Conservation (phyloP, 1,140 invertebrate genomes). For the Halyomorpha halys region DNA sequence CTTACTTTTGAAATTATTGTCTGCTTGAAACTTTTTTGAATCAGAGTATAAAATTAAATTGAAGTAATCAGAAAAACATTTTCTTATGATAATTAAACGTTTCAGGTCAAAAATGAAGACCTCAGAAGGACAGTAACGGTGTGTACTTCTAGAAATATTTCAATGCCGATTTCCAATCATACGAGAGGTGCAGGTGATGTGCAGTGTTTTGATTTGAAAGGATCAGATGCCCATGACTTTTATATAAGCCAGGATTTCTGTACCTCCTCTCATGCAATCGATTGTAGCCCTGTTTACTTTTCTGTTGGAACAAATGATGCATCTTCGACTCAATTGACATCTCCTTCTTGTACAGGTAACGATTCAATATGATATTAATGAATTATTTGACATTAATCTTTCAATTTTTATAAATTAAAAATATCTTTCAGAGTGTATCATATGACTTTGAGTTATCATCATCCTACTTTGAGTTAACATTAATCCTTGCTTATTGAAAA, state of each 20-base stretch:
- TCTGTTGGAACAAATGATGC: conserved; percentile 12
- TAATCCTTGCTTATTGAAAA: too few species aligned
- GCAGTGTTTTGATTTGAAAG: conserved; percentile 13
- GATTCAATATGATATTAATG: neutral
- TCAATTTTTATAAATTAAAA: too few species aligned
- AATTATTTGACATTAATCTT: too few species aligned
- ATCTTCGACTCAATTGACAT: neutral
- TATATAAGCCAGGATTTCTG: neutral
- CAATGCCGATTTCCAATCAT: conserved; percentile 16
- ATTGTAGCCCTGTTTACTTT: conserved; percentile 24
- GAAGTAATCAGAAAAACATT: neutral
- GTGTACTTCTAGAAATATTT: conserved; percentile 21
- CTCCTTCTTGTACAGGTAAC: conserved; percentile 13
- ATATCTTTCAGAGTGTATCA: too few species aligned
- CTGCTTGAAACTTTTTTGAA: too few species aligned
- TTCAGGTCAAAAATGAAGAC: conserved; percentile 8
- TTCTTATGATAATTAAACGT: neutral
- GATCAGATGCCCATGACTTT: neutral
- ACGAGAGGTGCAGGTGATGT: neutral
- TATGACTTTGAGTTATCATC: too few species aligned
- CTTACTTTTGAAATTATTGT: too few species aligned
- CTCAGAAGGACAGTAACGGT: neutral
- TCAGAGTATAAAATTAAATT: neutral
- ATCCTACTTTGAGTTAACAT: too few species aligned
- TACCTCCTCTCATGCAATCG: conserved; percentile 6